phyloP scores from a whole-genome alignment of 2,888 invertebrate genomes.

The Melanostoma scalare region DNA sequence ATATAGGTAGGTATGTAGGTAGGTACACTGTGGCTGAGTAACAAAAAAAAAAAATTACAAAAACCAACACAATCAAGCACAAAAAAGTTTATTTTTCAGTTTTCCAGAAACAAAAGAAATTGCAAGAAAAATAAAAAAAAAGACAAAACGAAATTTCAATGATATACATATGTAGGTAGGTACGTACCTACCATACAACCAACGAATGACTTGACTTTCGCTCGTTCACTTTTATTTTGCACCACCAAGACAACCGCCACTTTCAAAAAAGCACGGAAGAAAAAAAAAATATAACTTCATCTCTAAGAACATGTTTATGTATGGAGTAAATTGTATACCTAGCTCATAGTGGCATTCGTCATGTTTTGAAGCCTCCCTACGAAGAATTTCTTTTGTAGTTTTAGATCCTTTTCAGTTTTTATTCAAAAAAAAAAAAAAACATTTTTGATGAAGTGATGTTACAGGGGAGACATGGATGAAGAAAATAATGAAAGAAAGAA shows the following conservation, averaged over 20 bases:
- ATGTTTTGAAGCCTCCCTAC: conserved; percentile 58
- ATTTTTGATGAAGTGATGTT: conserved; percentile 35
- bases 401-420: conserved; percentile 61
- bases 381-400: conserved; percentile 70
- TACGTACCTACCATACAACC: neutral
- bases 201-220: conserved; percentile 70
- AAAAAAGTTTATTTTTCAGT: conserved; percentile 19
- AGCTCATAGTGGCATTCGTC: conserved; percentile 60
- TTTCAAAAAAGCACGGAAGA: neutral
- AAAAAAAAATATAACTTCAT: too few relatives aligned
- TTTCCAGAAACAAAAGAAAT: conserved; percentile 57
- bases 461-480: conserved; percentile 11
- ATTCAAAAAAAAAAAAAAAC: conserved; percentile 8
- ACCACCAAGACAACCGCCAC: conserved; percentile 9
- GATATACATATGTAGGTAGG: conserved; percentile 21
- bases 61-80: conserved; percentile 6
- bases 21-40: too few relatives aligned
- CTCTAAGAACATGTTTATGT: neutral
- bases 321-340: conserved; percentile 14
- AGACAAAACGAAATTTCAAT: conserved; percentile 61
- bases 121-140: conserved; percentile 57
- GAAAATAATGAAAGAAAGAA: conserved; percentile 28
- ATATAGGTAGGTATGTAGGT: neutral
- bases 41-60: neutral
- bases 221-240: conserved; percentile 45